A percentile compares a stretch with the other conserved stretches of the same genome.
phyloP scores from a whole-genome alignment of 2,888 invertebrate genomes.

The Phaonia tiefii region DNA sequence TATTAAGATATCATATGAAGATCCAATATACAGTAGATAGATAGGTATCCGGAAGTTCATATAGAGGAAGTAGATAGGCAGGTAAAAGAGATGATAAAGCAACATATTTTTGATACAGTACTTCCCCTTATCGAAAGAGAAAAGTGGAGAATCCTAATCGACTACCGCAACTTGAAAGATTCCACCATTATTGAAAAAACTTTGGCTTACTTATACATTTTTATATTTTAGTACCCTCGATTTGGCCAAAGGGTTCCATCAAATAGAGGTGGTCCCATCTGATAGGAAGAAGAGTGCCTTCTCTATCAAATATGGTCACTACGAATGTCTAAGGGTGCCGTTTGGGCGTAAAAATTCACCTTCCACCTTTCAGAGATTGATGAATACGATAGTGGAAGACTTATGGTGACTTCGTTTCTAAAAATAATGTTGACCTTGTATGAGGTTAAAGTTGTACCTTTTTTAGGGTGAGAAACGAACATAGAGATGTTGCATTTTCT shows the following conservation, averaged over 20 bases:
- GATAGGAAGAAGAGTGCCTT: slow-evolving; percentile 41
- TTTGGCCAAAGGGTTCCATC: slow-evolving; percentile 26
- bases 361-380: slow-evolving; percentile 27
- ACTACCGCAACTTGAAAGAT: slow-evolving; percentile 27
- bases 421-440: no score
- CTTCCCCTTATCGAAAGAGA: slow-evolving; percentile 26
- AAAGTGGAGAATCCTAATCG: slow-evolving; percentile 25
- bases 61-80: slow-evolving; percentile 35
- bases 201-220: not conserved
- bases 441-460: no score
- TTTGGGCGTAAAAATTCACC: slow-evolving; percentile 42
- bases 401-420: no score
- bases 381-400: slow-evolving; percentile 31
- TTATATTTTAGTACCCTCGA: slow-evolving; percentile 19
- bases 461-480: no score
- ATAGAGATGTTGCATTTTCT: no score
- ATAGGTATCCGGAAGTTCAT: slow-evolving; percentile 34
- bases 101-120: slow-evolving; percentile 37
- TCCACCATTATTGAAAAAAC: not conserved
- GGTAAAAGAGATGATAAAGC: slow-evolving; percentile 39
- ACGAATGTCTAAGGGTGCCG: slow-evolving; percentile 32
- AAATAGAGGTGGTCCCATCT: slow-evolving; percentile 6
- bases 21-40: slow-evolving; percentile 37
- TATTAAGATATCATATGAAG: slow-evolving; percentile 29
- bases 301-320: slow-evolving; percentile 34